These are phyloP conservation scores for Bibio marci DNA, from an alignment of 2,888 invertebrate genomes.

Conservation along the genomic window DNA sequence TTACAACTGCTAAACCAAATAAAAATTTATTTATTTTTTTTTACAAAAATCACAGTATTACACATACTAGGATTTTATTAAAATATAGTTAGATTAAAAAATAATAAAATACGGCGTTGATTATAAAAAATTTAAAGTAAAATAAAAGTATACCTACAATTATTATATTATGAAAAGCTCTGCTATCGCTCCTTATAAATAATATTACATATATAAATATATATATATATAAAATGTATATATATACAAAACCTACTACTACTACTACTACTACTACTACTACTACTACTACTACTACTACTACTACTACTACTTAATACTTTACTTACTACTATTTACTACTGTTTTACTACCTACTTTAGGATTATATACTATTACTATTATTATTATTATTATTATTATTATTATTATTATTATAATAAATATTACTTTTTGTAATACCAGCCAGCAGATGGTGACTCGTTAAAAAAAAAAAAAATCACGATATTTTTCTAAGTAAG, in stretches of 20 bases:
- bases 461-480: too few relatives aligned
- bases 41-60: constrained; percentile 1
- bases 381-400: too few relatives aligned
- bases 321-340: constrained; percentile 8
- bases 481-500: too few relatives aligned
- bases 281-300: constrained; percentile 4
- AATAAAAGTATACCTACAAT: not conserved
- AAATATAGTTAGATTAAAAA: not conserved
- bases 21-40: too few relatives aligned
- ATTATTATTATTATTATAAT: too few relatives aligned
- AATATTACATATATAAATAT: too few relatives aligned
- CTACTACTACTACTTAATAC: constrained; percentile 11
- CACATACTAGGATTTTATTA: constrained; percentile 1
- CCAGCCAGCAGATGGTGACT: too few relatives aligned
- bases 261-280: constrained; percentile 10
- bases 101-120: constrained; percentile 1
- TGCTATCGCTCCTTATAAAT: constrained; percentile 1
- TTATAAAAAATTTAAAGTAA: not conserved
- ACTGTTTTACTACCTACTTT: not conserved
- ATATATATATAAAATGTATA: too few relatives aligned
- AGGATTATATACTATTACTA: not conserved
- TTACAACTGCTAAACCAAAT: not conserved
- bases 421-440: too few relatives aligned
- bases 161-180: not conserved
- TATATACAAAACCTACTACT: constrained; percentile 6